Conservation (phyloP, 2,797 vertebrate genomes). For the Sternarchorhynchus goeldii region DNA sequence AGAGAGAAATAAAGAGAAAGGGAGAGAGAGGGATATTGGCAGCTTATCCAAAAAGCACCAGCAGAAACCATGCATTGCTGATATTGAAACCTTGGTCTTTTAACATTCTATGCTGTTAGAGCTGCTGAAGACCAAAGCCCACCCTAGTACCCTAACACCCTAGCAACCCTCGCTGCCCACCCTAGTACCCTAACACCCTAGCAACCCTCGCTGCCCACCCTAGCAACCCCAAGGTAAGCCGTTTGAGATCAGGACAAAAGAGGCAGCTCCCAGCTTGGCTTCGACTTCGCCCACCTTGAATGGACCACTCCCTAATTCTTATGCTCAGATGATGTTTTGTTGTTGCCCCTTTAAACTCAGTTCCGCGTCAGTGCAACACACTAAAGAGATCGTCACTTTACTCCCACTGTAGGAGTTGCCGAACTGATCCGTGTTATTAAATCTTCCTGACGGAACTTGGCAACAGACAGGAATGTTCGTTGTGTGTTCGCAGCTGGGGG, state of each 20-base stretch:
- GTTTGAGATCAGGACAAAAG: too few species aligned
- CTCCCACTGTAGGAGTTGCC: background rate
- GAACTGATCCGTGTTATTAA: slow-evolving; percentile 7
- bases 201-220: background rate
- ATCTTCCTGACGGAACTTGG: background rate
- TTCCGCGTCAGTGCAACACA: background rate
- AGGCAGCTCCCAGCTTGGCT: too few species aligned
- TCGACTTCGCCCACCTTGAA: background rate
- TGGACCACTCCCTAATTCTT: background rate
- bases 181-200: slow-evolving; percentile 14
- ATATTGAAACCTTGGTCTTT: background rate
- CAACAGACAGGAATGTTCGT: background rate
- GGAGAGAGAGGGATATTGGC: background rate
- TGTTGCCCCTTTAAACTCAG: background rate
- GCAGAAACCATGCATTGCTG: background rate
- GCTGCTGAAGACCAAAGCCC: background rate
- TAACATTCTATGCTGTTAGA: background rate
- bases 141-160: slow-evolving; percentile 15
- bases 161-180: background rate
- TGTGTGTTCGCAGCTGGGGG: background rate
- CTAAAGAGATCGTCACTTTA: background rate
- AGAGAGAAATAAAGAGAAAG: slow-evolving; percentile 2
- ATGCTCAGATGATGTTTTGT: background rate
- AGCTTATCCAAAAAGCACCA: too few species aligned
- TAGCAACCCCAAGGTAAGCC: background rate